Conservation (phyloP, 2,113 vertebrate genomes). For the Dolichotis patagonum region DNA sequence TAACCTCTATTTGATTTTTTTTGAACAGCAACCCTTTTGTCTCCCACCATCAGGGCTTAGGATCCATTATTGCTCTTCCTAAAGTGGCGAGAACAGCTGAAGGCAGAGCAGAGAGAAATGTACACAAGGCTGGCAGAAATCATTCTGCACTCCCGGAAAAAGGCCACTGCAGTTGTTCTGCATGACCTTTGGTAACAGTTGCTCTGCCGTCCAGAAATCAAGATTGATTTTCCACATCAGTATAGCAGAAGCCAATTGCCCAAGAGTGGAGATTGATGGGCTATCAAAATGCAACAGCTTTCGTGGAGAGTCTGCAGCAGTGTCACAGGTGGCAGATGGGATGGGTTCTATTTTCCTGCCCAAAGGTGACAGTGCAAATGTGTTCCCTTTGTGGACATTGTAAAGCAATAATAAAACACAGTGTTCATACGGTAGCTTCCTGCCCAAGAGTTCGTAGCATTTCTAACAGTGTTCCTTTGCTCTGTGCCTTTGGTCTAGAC, state of each 20-base stretch:
- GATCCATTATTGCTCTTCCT: conserved; percentile 19
- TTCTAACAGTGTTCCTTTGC: background rate
- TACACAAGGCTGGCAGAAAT: conserved; percentile 12
- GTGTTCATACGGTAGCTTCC: background rate
- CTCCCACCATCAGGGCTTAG: background rate
- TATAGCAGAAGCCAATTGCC: conserved; percentile 72
- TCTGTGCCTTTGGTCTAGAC: background rate
- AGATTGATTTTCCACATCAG: conserved; percentile 82
- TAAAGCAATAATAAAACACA: background rate
- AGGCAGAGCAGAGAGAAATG: conserved; percentile 42
- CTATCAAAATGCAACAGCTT: conserved; percentile 74
- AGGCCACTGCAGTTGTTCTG: conserved; percentile 60
- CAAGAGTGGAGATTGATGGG: conserved; percentile 65
- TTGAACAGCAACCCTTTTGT: background rate
- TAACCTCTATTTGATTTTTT: background rate
- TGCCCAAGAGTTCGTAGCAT: background rate
- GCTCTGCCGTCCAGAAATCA: conserved; percentile 72
- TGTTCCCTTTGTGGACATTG: background rate
- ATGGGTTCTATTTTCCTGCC: background rate
- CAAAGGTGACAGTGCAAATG: conserved; percentile 28
- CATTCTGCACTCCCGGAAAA: conserved; percentile 51
- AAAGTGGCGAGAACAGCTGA: background rate
- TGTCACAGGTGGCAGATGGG: conserved; percentile 57
- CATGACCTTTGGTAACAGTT: conserved; percentile 69
- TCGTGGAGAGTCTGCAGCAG: conserved; percentile 53